A percentile compares a stretch with the other conserved stretches of the same genome.
These are phyloP conservation scores for Spizaetus ornatus DNA, from an alignment of 2,113 vertebrate genomes.

Conservation along the genomic window DNA sequence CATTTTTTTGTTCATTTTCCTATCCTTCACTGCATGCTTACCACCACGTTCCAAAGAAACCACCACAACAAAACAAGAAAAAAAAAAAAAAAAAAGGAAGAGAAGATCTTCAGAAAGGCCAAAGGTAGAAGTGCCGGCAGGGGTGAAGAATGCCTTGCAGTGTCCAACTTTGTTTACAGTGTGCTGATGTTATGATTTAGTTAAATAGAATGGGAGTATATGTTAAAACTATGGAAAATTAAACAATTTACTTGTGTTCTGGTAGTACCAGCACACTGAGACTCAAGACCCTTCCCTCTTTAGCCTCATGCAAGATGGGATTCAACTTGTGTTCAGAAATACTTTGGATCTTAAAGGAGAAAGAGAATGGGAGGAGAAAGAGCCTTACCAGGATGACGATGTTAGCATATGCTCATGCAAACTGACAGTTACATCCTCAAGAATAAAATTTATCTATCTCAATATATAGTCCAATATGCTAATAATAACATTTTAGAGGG, in stretches of 20 bases:
- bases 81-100: too few species aligned
- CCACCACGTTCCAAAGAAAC: not conserved
- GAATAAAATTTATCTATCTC: not conserved
- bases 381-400: not conserved
- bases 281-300: not conserved
- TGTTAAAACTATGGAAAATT: not conserved
- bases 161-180: not conserved
- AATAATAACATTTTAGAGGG: not conserved
- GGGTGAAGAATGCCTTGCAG: not conserved
- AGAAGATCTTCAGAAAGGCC: not conserved
- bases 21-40: not conserved
- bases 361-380: not conserved
- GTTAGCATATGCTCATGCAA: not conserved
- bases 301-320: not conserved
- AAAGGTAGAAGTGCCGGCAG: not conserved
- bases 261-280: not conserved
- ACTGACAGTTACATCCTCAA: not conserved
- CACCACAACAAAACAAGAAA: rapidly evolving
- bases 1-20: not conserved
- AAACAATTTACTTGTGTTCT: not conserved
- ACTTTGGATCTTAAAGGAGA: not conserved
- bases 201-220: not conserved
- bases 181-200: not conserved
- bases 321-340: not conserved
- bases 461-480: not conserved